Conservation (phyloP, 2,888 invertebrate genomes). For the Rhynchonema sp. region DNA sequence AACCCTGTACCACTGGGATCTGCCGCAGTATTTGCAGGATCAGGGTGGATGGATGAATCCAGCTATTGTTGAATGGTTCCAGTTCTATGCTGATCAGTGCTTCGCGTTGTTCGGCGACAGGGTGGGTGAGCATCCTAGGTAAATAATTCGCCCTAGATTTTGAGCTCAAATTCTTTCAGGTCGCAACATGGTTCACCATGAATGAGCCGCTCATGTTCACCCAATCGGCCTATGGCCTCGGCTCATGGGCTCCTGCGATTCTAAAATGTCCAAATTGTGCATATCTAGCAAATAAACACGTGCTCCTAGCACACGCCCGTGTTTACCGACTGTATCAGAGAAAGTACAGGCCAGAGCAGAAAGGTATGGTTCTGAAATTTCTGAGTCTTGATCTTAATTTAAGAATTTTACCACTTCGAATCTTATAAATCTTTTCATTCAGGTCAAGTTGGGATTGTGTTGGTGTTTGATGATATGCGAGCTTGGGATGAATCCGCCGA, state of each 20-base stretch:
- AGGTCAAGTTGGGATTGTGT: no score
- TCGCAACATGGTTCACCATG: constrained; percentile 49
- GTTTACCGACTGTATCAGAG: neutral
- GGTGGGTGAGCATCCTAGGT: constrained; percentile 11
- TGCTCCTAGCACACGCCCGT: constrained; percentile 1
- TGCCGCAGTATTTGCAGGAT: neutral
- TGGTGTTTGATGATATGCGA: no score
- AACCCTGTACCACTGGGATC: neutral
- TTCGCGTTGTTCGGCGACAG: constrained; percentile 26
- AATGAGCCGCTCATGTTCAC: constrained; percentile 48
- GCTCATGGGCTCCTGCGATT: constrained; percentile 1
- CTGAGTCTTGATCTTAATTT: no score
- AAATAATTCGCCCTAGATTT: neutral
- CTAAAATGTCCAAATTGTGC: neutral
- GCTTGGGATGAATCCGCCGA: no score
- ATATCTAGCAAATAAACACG: neutral
- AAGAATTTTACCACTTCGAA: no score
- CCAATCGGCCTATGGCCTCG: constrained; percentile 3
- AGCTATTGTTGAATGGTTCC: constrained; percentile 18
- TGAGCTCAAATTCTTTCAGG: neutral
- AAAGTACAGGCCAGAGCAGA: neutral
- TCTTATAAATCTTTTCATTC: no score
- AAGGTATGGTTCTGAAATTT: neutral
- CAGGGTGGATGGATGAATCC: constrained; percentile 29
- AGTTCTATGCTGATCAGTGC: constrained; percentile 25